Base-by-base conservation (phyloP, 2,888 invertebrate genomes). In the Oscheius sp. region DNA sequence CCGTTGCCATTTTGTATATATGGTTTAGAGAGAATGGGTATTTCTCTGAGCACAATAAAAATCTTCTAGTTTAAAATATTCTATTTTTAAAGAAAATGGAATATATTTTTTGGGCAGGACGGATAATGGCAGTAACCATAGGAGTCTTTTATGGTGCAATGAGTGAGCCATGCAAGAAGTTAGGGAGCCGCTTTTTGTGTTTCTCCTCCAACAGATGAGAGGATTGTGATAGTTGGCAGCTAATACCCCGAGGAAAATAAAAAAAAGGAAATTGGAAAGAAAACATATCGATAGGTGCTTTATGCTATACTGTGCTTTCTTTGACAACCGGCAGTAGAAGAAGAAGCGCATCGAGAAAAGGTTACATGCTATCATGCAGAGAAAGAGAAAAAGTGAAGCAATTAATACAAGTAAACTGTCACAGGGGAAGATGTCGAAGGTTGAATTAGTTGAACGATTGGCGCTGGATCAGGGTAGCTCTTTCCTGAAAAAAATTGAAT, bases 401-500 rank as follows among this genome's bases (percentile, higher is more conserved):
- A 45, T n/a, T 43, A 61, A 9, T 61, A 61, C 61, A 61, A 61
- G 61, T 61, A 61, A 18, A 43, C 12, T 61, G 61, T 61, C 61
- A 61, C 61, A n/a, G 41, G 61, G 61, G 21, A 43, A 41, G 61
- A 45, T 41, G 61, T 43, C 43, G 41, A 18, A 46, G 18, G 21
- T 16, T 2, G 45, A n/a, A 16, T 59, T 70, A 70, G 59, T 49
- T 70, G 59, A 23, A 58, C 23, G 70, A 70, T 23, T 79, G 79
- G 25, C 87, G 84, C 76, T 87, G 87, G 71, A 83, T 84, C 76
- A 84, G 86, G 12, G 85, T 86, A 63, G 87, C 87, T 29, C 86
- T 83, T 59, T 86, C 87, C 85, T 85, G 74, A 59, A 84, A 76
- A n/a, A 13, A 25, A 43, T 27, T 1, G 35, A 45, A 29, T n/a